Evolutionary conservation across 2,888 invertebrate species (phyloP), one percentile per base, ranked within the genome.

Genomic region (Chelonus formosanus): DNA sequence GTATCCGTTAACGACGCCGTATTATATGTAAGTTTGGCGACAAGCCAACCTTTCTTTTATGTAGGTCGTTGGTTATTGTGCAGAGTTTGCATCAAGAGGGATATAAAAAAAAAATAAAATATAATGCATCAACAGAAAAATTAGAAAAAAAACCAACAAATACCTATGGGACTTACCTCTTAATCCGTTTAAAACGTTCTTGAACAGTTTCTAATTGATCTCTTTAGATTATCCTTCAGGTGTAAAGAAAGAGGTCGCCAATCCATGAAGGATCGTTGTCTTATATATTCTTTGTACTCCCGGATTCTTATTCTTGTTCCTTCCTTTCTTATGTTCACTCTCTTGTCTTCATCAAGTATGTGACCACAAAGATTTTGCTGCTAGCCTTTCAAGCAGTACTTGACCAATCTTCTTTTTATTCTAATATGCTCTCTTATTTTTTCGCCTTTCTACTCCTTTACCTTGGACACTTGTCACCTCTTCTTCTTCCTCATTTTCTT

Each of bases 1-100:
- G 70, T 75, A 75, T 71, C 70, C 74, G 73, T 72, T 74, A 65
- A 53, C 61, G 50, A 62, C 56, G 55, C 58, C 63, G 60, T 60
- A 65, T 65, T 62, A 67, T 67, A 65, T 57, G 55, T 52, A 65
- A 67, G 57, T 52, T 72, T 79, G 78, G 78, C 77, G 72, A 67
- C 50, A 69, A 55, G 77, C 78, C 78, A 78, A 74, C 71, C 67
- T 73, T 74, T 76, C 76, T 73, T 75, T 77, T 72, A 78, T 74
- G 73, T 76, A 75, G 75, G 74, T 76, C 73, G 74, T 70, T 72
- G 73, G 68, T 70, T 75, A 75, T 54, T 47, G 55, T 65, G 65
- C 40, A 52, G 66, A 65, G 67, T 69, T 70, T 67, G 67, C 66
- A 66, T 66, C 61, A 60, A 36, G 47, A 47, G 43, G 48, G 43